Evolutionary conservation across 1,140 invertebrate species (phyloP), one percentile per base, ranked within the genome.

Genomic region (Apis laboriosa): DNA sequence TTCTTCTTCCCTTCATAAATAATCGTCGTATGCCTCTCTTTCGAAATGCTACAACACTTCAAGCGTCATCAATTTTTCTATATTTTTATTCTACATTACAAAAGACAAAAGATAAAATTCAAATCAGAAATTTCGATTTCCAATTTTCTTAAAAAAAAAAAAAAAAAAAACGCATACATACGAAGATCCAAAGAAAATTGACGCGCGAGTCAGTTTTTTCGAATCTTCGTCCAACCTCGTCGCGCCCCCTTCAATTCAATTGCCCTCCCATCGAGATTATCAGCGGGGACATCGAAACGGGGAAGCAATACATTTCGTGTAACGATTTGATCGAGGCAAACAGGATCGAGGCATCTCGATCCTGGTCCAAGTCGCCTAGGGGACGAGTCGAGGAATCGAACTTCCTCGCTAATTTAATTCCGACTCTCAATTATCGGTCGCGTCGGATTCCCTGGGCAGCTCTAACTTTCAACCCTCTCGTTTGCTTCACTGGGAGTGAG

Each of bases 351-450:
- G 43, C 34, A 49, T 9, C 43, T 77, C 81, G 76, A 77, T 86
- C 86, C 80, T 76, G 76, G 75, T 67, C 76, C 71, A 74, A 80
- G 83, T 60, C 60, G 17, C 84, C 61, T 74, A 53, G 1, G 84
- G 83, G 80, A 86, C 64, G 24, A 34, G 60, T 72, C 79, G 68
- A 71, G 82, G 74, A 87, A 88, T 88, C 84, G 86, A 90, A 90
- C 74, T 88, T 77, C 79, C 34, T 4, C 83, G 85, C 89, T 90
- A 90, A 90, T 91, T 91, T 90, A 91, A 91, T 91, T 89, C 43
- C 86, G 63, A 77, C 67, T 84, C 84, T 90, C 90, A 91, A 91
- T 91, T 91, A 91, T 91, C 86, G 85, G 85, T 58, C 84, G 85
- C 76, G 86, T 75, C 85, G 34, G 80, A 87, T 84, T 77, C 86